Conservation (phyloP, 2,113 vertebrate genomes). For the Channa maculata region DNA sequence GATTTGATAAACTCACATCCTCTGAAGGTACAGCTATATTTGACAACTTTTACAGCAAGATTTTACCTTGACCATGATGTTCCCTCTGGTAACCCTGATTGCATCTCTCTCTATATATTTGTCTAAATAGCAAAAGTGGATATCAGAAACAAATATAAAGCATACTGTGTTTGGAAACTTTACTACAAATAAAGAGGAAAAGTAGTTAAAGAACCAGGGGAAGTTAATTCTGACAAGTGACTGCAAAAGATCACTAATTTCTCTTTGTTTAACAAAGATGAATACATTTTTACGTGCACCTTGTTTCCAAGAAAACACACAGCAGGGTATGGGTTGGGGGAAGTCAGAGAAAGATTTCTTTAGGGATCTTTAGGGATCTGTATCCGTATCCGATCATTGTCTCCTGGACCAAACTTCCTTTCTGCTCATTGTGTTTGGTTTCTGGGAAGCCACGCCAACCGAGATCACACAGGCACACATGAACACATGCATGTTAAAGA, state of each 20-base stretch:
- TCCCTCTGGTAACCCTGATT: neutral
- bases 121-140: neutral
- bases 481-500: neutral
- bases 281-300: neutral
- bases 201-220: too few species aligned
- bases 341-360: constrained; percentile 14
- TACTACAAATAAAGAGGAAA: too few species aligned
- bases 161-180: too few species aligned
- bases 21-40: neutral
- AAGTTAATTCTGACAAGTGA: too few species aligned
- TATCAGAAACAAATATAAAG: too few species aligned
- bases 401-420: constrained; percentile 13
- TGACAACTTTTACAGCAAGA: neutral
- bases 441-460: constrained; percentile 18
- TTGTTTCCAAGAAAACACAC: constrained; percentile 31
- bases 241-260: neutral
- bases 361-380: constrained; percentile 33
- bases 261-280: neutral
- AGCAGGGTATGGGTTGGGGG: neutral
- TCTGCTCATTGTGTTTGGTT: constrained; percentile 33
- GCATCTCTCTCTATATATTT: neutral
- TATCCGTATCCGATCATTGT: constrained; percentile 47
- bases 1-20: too few species aligned
- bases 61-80: neutral
- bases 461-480: constrained; percentile 4